phyloP scores from a whole-genome alignment of 2,888 invertebrate species.

The Chelonus formosanus region DNA sequence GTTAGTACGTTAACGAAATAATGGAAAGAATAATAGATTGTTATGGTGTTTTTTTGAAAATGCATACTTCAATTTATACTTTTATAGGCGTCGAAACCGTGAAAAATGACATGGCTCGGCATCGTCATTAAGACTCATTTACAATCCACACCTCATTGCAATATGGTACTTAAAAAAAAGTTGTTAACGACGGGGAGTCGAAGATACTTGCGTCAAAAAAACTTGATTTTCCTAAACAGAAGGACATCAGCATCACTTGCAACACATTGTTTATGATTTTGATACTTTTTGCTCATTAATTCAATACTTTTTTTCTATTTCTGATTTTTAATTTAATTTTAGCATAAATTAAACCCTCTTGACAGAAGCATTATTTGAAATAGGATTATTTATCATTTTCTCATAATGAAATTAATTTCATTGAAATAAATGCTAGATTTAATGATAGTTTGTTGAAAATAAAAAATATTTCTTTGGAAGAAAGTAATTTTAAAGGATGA shows the following conservation, averaged over 20 bases:
- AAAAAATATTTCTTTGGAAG: no score
- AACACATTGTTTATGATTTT: slow-evolving; percentile 52
- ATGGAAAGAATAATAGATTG: neutral
- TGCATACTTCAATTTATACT: neutral
- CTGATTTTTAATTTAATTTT: neutral
- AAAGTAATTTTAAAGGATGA: no score
- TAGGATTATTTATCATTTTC: no score
- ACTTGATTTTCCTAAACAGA: slow-evolving; percentile 21
- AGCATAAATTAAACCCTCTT: no score
- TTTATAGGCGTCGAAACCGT: slow-evolving; percentile 39
- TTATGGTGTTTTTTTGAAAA: neutral
- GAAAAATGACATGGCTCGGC: slow-evolving; percentile 54
- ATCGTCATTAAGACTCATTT: slow-evolving; percentile 60
- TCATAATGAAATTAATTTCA: no score
- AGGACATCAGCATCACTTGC: slow-evolving; percentile 29
- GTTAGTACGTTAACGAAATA: neutral
- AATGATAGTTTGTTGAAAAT: no score
- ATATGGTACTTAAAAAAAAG: slow-evolving; percentile 54
- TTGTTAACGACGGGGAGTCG: slow-evolving; percentile 55
- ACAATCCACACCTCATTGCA: slow-evolving; percentile 61
- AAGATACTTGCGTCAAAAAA: slow-evolving; percentile 48
- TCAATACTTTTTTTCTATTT: slow-evolving; percentile 41
- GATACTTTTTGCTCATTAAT: slow-evolving; percentile 57
- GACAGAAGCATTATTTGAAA: no score
- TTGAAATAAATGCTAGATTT: no score